A percentile compares a stretch with the other conserved stretches of the same genome.
phyloP scores from a whole-genome alignment of 2,113 vertebrate species.

The Siniperca chuatsi region DNA sequence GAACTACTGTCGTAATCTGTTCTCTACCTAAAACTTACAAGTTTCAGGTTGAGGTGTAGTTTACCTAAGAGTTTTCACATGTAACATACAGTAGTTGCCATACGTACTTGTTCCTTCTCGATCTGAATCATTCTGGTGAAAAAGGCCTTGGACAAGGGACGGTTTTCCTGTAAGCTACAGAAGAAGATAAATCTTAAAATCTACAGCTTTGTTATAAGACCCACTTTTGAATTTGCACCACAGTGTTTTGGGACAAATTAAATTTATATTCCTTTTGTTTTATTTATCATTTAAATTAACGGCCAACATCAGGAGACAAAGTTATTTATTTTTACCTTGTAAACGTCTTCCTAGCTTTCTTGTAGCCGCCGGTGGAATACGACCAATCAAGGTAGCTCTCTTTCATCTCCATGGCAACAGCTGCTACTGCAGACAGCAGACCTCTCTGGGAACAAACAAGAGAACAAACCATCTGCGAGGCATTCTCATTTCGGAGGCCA shows the following conservation, averaged over 20 bases:
- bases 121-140: constrained; percentile 94
- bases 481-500: constrained; percentile 23
- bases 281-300: neutral
- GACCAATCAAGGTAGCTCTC: constrained; percentile 93
- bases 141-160: constrained; percentile 90
- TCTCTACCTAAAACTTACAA: neutral
- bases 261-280: neutral
- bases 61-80: neutral
- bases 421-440: constrained; percentile 79
- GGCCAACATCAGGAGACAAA: neutral
- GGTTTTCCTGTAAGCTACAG: constrained; percentile 90
- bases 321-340: constrained; percentile 84
- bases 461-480: constrained; percentile 47
- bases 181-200: neutral
- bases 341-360: constrained; percentile 90
- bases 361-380: constrained; percentile 88
- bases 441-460: constrained; percentile 85
- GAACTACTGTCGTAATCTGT: neutral
- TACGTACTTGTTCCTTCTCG: constrained; percentile 93
- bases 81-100: no score
- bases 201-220: neutral
- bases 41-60: neutral
- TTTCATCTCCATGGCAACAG: constrained; percentile 89
- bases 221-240: neutral
- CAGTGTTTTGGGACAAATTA: neutral